These are phyloP conservation scores for Cosmorhoe ocellata DNA, from an alignment of 2,888 invertebrate genomes.

Conservation along the genomic window DNA sequence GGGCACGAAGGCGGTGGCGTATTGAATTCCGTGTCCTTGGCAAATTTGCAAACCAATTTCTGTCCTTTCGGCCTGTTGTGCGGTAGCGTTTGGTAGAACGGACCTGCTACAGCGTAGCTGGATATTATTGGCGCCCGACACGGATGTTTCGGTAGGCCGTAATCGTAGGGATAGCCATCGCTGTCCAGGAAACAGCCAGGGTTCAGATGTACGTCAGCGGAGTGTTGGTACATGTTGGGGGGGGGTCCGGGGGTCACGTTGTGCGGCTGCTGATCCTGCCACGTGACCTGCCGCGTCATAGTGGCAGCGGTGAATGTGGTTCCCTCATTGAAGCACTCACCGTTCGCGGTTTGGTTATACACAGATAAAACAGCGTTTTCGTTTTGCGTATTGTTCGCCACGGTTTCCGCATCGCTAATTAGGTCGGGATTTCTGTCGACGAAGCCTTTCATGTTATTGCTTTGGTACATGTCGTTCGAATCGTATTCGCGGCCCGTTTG, in stretches of 20 bases:
- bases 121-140: conserved; percentile 72
- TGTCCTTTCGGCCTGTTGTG: conserved; percentile 86
- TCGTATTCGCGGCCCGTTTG: conserved; percentile 82
- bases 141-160: conserved; percentile 87
- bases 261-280: conserved; percentile 76
- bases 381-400: conserved; percentile 75
- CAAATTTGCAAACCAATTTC: conserved; percentile 75
- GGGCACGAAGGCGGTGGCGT: conserved; percentile 61
- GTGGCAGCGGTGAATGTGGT: conserved; percentile 68
- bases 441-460: conserved; percentile 76
- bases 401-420: conserved; percentile 88
- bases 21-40: conserved; percentile 77
- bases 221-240: conserved; percentile 83
- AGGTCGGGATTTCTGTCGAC: conserved; percentile 90
- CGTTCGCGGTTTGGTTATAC: conserved; percentile 66
- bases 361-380: conserved; percentile 73
- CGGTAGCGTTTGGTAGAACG: conserved; percentile 89
- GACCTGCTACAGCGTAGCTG: conserved; percentile 70
- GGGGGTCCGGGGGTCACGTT: conserved; percentile 57
- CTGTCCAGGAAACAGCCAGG: conserved; percentile 89
- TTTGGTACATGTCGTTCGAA: conserved; percentile 74
- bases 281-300: conserved; percentile 79
- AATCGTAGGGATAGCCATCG: conserved; percentile 91
- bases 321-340: conserved; percentile 72
- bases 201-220: conserved; percentile 88